Conservation (phyloP, 1,140 invertebrate genomes). For the Callitettix versicolor region DNA sequence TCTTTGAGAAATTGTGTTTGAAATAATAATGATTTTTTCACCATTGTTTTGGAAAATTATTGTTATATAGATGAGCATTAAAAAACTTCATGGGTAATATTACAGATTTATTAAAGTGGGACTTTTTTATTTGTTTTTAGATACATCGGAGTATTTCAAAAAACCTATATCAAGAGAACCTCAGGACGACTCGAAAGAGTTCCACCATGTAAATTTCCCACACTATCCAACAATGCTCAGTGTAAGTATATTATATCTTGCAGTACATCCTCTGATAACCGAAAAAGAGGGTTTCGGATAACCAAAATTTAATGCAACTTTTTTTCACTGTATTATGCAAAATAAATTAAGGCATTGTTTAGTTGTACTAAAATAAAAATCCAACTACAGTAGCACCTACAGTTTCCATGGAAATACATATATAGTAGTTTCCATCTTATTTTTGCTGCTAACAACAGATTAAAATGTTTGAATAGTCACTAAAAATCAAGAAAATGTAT, state of each 20-base stretch:
- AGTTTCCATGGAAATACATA: not conserved
- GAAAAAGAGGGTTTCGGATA: not conserved
- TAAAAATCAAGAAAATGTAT: no score
- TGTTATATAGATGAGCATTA: no score
- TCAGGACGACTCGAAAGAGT: constrained; percentile 45
- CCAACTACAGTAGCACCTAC: not conserved
- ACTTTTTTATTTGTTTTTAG: not conserved
- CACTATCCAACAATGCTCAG: constrained; percentile 55
- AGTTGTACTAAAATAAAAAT: not conserved
- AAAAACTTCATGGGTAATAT: no score
- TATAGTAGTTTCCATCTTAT: no score
- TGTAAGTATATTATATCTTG: not conserved
- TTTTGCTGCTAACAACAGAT: no score
- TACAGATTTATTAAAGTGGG: no score
- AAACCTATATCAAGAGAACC: not conserved
- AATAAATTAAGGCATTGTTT: not conserved
- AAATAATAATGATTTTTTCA: no score
- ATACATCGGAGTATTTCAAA: not conserved
- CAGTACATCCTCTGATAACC: not conserved
- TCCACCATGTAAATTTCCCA: constrained; percentile 55
- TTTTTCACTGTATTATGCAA: not conserved
- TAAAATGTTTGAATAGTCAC: no score
- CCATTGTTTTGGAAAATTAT: no score
- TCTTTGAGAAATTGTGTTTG: no score
- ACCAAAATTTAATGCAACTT: not conserved